These are phyloP conservation scores for Mimumesa dahlbomi DNA, from an alignment of 2,888 invertebrate species.

Conservation along the genomic window DNA sequence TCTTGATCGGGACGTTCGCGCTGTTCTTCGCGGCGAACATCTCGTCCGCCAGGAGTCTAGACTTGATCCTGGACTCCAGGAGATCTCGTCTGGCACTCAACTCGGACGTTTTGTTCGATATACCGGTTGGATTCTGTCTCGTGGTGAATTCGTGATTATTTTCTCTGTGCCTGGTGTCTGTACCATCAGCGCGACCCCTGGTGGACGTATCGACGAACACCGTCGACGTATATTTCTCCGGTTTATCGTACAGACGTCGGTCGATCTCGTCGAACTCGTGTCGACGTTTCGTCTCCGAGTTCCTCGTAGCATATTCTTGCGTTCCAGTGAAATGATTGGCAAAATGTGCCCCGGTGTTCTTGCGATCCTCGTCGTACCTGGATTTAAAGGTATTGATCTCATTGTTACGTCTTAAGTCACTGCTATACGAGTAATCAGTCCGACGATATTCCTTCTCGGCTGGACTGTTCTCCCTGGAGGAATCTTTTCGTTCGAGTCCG, in stretches of 20 bases:
- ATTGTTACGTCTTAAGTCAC: slow-evolving; percentile 72
- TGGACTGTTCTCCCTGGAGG: slow-evolving; percentile 77
- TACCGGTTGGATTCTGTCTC: slow-evolving; percentile 54
- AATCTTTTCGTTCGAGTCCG: slow-evolving; percentile 84
- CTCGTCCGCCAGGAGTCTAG: slow-evolving; percentile 82
- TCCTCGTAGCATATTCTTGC: slow-evolving; percentile 66
- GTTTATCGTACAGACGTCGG: slow-evolving; percentile 68
- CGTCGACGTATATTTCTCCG: slow-evolving; percentile 77
- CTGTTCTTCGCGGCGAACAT: slow-evolving; percentile 72
- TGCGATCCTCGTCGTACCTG: slow-evolving; percentile 65
- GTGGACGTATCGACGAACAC: slow-evolving; percentile 80
- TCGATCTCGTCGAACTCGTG: slow-evolving; percentile 77
- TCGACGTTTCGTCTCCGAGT: slow-evolving; percentile 71
- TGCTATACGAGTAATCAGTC: slow-evolving; percentile 70
- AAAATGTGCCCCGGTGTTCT: slow-evolving; percentile 40
- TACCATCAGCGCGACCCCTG: slow-evolving; percentile 85
- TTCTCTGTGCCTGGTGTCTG: slow-evolving; percentile 65
- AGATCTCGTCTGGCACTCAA: slow-evolving; percentile 88
- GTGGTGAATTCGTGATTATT: slow-evolving; percentile 57
- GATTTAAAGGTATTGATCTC: slow-evolving; percentile 74
- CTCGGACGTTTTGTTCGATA: slow-evolving; percentile 81
- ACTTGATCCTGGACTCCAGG: slow-evolving; percentile 88
- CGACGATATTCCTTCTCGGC: slow-evolving; percentile 76
- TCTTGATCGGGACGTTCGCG: slow-evolving; percentile 66
- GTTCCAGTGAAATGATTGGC: slow-evolving; percentile 32